Evolutionary conservation across 2,888 invertebrate species (phyloP), one percentile per base, ranked within the genome.

Genomic region (Apotomis capreana): DNA sequence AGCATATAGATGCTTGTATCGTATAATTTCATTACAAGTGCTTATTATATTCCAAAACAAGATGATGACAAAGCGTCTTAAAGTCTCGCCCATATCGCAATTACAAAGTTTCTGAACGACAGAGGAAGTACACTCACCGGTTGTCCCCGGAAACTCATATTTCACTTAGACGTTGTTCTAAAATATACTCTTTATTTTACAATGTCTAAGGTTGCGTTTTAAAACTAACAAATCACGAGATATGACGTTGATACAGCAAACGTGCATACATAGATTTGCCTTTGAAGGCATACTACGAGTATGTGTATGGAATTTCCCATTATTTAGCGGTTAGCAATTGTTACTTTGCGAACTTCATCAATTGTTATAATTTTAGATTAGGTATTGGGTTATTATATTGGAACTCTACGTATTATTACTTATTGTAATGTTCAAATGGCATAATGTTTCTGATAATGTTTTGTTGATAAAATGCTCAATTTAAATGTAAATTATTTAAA

Each of bases 261-360:
- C 10, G 15, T 60, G 49, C 55, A 60, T 40, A 40, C 12, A 57
- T 52, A 3, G 8, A 61, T 62, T 61, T 62, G 65, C 61, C 67
- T 68, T 71, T 71, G 61, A 68, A 61, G 57, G 57, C 54, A n/a
- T n/a, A 26, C 26, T 26, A n/a, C n/a, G n/a, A n/a, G n/a, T n/a
- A 40, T 59, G 36, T 40, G 61, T 44, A 8, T 44, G 57, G 67
- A 62, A 68, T 68, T 67, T 67, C 49, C 51, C 61, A 67, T 71
- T 67, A 70, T 70, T 62, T 13, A 57, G 26, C 40, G 44, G 40
- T 71, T 62, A 67, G 44, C 13, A 62, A 61, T 71, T 61, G 61
- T 58, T 13, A 57, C 49, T 68, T 67, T n/a, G 44, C 5, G 60
- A 68, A 71, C 55, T 68, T 68, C 44, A 68, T 68, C 68, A 68